Conservation (phyloP, 2,888 invertebrate genomes). For the Rhogogaster chlorosoma region DNA sequence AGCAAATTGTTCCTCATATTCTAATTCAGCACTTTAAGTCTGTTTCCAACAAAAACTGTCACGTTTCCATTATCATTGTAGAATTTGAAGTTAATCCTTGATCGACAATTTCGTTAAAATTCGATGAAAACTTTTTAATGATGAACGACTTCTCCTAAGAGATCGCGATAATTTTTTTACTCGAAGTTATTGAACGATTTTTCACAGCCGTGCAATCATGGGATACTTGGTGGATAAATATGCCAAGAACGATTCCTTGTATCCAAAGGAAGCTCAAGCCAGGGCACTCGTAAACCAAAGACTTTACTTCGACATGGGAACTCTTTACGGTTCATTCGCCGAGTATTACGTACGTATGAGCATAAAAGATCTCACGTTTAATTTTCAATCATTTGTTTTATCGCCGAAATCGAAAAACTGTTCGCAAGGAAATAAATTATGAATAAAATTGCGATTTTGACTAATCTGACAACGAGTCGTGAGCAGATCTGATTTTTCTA, state of each 20-base stretch:
- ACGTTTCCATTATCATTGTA: background rate
- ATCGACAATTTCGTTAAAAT: background rate
- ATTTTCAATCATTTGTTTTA: background rate
- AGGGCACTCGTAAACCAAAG: constrained; percentile 83
- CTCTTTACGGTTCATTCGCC: constrained; percentile 79
- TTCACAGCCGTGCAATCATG: constrained; percentile 84
- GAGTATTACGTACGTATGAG: constrained; percentile 81
- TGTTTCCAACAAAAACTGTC: background rate
- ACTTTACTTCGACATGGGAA: constrained; percentile 82
- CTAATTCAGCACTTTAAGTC: background rate
- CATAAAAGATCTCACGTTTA: background rate
- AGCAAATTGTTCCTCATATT: background rate
- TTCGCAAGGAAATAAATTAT: background rate
- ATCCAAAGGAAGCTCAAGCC: constrained; percentile 83
- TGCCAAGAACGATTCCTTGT: constrained; percentile 82
- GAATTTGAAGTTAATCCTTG: background rate
- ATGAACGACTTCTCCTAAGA: background rate
- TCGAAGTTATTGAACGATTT: background rate
- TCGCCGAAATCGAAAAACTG: background rate
- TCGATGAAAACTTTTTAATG: background rate
- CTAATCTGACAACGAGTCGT: background rate
- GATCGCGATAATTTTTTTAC: constrained; percentile 57
- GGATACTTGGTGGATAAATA: constrained; percentile 84
- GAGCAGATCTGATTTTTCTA: background rate
- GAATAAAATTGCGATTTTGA: background rate